Evolutionary conservation across 2,888 invertebrate species (phyloP).

Genomic region (Hydriomena furcata): DNA sequence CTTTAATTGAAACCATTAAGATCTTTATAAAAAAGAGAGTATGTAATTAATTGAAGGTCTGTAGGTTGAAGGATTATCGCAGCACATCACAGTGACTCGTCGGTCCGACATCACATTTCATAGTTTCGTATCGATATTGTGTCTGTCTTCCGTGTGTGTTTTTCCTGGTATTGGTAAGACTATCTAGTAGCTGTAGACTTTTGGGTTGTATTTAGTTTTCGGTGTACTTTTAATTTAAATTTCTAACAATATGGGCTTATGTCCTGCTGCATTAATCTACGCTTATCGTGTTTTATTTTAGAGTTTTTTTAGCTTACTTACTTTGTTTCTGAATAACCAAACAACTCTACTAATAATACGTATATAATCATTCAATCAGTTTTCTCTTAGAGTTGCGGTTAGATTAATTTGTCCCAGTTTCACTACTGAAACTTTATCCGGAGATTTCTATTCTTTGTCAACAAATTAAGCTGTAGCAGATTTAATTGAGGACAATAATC

Average conservation of each 20-base stretch:
- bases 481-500: constrained; percentile 6
- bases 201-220: constrained; percentile 12
- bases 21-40: constrained; percentile 17
- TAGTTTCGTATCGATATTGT: constrained; percentile 36
- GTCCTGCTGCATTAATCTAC: constrained; percentile 13
- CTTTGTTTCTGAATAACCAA: no score
- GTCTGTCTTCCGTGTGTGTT: constrained; percentile 32
- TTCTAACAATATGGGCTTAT: constrained; percentile 10
- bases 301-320: neutral
- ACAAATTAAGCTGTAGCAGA: constrained; percentile 4
- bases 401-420: constrained; percentile 7
- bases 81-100: constrained; percentile 31
- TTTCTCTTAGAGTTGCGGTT: constrained; percentile 4
- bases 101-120: constrained; percentile 33
- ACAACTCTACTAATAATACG: no score
- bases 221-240: neutral
- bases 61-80: constrained; percentile 45
- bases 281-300: constrained; percentile 8
- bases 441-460: constrained; percentile 3
- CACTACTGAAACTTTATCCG: constrained; percentile 7
- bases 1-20: constrained; percentile 35
- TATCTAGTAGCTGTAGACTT: constrained; percentile 34
- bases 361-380: no score
- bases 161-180: constrained; percentile 39
- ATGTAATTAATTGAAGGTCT: constrained; percentile 10